Conservation (phyloP, 2,113 vertebrate genomes). For the Eulemur rufifrons region DNA sequence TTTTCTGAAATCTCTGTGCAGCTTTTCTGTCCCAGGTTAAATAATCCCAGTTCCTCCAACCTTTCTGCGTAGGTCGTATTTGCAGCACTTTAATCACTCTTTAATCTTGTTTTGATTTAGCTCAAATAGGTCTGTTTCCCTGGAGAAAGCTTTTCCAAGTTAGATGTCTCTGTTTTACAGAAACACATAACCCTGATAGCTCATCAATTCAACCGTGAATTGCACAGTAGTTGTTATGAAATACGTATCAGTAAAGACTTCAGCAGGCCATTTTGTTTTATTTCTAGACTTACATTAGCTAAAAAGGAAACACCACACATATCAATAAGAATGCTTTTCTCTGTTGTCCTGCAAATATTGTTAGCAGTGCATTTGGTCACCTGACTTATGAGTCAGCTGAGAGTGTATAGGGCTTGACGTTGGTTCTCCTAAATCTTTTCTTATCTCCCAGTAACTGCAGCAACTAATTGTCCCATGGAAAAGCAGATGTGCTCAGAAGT, state of each 20-base stretch:
- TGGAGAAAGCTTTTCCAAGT: slow-evolving; percentile 81
- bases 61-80: slow-evolving; percentile 49
- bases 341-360: neutral
- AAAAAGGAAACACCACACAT: slow-evolving; percentile 25
- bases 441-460: neutral
- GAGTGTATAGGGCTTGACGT: neutral
- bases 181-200: slow-evolving; percentile 75
- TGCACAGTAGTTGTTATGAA: slow-evolving; percentile 64
- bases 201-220: slow-evolving; percentile 82
- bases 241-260: slow-evolving; percentile 80
- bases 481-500: neutral
- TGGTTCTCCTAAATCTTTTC: neutral
- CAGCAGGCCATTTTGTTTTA: slow-evolving; percentile 78
- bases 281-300: slow-evolving; percentile 71
- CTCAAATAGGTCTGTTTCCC: slow-evolving; percentile 83
- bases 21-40: slow-evolving; percentile 59
- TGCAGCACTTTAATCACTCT: slow-evolving; percentile 68
- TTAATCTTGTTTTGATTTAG: slow-evolving; percentile 79
- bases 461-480: neutral
- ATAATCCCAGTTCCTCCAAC: slow-evolving; percentile 31
- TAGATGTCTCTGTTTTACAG: slow-evolving; percentile 82
- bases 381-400: neutral
- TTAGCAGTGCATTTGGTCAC: neutral
- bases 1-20: slow-evolving; percentile 48
- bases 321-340: neutral